Evolutionary conservation across 2,113 vertebrate species (phyloP).

Genomic region (Daboia siamensis): DNA sequence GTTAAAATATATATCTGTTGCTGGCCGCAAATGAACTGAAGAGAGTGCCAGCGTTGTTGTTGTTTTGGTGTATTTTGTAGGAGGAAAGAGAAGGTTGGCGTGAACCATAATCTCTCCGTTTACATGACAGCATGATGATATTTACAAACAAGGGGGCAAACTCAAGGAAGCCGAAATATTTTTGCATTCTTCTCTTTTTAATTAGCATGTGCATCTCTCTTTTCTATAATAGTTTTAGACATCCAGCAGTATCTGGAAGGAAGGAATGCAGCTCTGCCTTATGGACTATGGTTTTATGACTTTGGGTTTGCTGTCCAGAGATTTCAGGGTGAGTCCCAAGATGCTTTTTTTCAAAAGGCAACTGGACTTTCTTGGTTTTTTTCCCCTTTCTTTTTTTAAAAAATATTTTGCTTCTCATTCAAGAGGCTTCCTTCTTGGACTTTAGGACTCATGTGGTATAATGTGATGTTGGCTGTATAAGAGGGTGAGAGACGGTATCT

Average conservation of each 20-base stretch:
- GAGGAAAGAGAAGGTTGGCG: conserved; percentile 59
- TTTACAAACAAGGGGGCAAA: conserved; percentile 69
- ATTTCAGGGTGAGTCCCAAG: background rate
- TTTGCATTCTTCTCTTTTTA: conserved; percentile 45
- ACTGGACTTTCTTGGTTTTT: background rate
- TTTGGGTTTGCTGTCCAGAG: background rate
- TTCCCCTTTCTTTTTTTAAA: background rate
- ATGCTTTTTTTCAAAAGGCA: background rate
- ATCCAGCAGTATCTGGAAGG: background rate
- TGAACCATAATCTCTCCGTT: conserved; percentile 57
- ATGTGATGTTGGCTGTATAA: no score
- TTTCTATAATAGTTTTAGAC: background rate
- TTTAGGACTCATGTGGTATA: background rate
- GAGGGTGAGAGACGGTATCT: no score
- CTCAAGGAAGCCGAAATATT: conserved; percentile 51
- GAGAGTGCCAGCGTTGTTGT: conserved; percentile 16
- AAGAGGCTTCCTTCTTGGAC: background rate
- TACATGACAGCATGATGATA: conserved; percentile 64
- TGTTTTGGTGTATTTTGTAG: conserved; percentile 47
- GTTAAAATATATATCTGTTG: conserved; percentile 78
- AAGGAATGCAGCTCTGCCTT: background rate
- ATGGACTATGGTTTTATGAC: background rate
- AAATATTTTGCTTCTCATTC: background rate
- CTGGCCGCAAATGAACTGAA: conserved; percentile 66
- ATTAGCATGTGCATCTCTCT: background rate